Base-by-base conservation (phyloP, 2,888 invertebrate species). In the Ypsolopha scabrella region DNA sequence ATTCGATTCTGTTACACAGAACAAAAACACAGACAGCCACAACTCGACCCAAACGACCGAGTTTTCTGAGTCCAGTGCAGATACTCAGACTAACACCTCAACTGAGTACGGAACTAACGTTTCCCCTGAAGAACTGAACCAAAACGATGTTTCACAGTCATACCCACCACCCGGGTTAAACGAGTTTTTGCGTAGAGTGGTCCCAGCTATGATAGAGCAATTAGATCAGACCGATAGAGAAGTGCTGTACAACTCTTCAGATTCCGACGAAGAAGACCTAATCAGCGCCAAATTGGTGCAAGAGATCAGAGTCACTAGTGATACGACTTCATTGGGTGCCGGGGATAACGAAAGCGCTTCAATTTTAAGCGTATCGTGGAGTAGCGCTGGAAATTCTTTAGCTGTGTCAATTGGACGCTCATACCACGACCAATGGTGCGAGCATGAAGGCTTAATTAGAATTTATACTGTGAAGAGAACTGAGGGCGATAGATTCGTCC, bases 401-500 rank as follows among this genome's bases (percentile, higher is more conserved):
- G 86, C 85, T 0, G 67, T 76, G 0, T 73, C 81, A 1, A 56
- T 76, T 1, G 86, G 85, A 0, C 61, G 65, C 9, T 52, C 63
- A 6, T 76, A 78, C 52, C 83, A 85, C 47, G 78, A 78, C 39
- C 62, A 62, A 0, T 85, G 85, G 81, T 85, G 83, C 39, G 68
- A 76, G 0, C 74, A 77, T 41, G 69, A 74, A 1, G 85, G 85
- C 0, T 36, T 78, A 6, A 74, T 85, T 8, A 64, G 75, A 6
- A 63, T 85, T 6, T 85, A 70, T 50, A 78, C 73, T 0, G 52
- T 70, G 0, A 80, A 76, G 55, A 61, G 72, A 2, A 80, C 67
- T 67, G 88, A 79, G 88, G 89, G 68, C 88, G 89, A 76, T 37
- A 67, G 67, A 1, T 66, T 82, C 4, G 67, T 71, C 0, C 72